phyloP scores from a whole-genome alignment of 2,113 vertebrate species.

The Corapipo altera region DNA sequence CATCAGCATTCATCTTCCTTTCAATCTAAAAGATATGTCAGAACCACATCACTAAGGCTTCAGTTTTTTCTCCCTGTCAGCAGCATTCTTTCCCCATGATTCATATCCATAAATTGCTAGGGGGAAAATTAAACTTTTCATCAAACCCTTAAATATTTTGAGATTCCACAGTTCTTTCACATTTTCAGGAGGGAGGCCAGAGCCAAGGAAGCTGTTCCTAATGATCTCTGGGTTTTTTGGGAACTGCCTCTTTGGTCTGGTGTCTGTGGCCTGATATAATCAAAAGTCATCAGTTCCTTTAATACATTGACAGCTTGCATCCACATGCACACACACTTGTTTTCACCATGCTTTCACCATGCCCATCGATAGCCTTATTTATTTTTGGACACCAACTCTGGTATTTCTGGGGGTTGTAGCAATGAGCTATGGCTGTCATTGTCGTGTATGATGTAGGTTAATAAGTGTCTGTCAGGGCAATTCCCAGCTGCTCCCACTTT shows the following conservation, averaged over 20 bases:
- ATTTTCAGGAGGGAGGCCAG: not conserved
- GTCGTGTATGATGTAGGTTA: not conserved
- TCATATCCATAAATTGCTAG: constrained; percentile 26
- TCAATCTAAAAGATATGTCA: constrained; percentile 44
- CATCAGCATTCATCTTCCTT: constrained; percentile 61
- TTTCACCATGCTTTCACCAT: not conserved
- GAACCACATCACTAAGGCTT: constrained; percentile 29
- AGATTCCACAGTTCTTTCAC: not conserved
- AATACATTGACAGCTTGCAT: not conserved
- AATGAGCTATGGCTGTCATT: not conserved
- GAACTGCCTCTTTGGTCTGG: not conserved
- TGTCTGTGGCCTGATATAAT: not conserved
- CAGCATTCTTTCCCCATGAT: constrained; percentile 49
- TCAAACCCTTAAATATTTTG: constrained; percentile 23
- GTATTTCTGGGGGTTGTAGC: not conserved
- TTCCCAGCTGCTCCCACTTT: not conserved
- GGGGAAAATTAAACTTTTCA: constrained; percentile 55
- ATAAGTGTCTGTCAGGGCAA: not conserved
- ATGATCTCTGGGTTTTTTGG: not conserved
- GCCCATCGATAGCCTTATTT: not conserved
- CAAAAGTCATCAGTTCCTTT: not conserved
- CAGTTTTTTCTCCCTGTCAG: constrained; percentile 37
- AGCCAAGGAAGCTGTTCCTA: not conserved
- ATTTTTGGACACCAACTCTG: not conserved
- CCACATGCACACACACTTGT: not conserved